Evolutionary conservation across 2,797 vertebrate genomes (phyloP).

Genomic region (Diceros bicornis): DNA sequence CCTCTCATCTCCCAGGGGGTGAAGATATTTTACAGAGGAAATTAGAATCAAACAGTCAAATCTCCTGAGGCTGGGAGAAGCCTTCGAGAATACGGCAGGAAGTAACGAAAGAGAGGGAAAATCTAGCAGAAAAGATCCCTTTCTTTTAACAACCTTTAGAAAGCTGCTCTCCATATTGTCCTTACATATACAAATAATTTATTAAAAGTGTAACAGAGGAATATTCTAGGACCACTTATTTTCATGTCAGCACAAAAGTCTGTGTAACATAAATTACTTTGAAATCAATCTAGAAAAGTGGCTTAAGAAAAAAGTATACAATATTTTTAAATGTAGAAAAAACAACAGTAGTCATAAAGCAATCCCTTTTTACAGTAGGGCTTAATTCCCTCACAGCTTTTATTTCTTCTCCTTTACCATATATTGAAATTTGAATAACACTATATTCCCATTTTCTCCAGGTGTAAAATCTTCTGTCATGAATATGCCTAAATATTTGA

Average conservation of each 20-base stretch:
- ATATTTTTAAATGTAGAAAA: neutral
- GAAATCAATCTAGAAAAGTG: neutral
- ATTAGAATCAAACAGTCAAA: constrained; percentile 42
- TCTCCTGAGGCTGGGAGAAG: neutral
- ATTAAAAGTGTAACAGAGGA: neutral
- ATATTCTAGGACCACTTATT: neutral
- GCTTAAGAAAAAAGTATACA: neutral
- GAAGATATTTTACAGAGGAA: constrained; percentile 7
- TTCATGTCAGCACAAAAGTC: neutral
- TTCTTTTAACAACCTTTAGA: neutral
- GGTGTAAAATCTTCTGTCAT: neutral
- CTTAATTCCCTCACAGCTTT: neutral
- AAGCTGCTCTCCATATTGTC: neutral
- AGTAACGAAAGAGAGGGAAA: neutral
- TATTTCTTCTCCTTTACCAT: neutral
- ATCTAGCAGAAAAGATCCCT: neutral
- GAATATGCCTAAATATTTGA: constrained; percentile 22
- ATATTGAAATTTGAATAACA: constrained; percentile 34
- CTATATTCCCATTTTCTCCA: neutral
- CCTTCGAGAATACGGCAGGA: neutral
- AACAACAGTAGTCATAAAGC: neutral
- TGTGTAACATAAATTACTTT: neutral
- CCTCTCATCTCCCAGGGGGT: constrained; percentile 24
- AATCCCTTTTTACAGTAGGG: neutral
- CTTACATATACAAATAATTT: neutral